Conservation (phyloP, 2,797 vertebrate genomes). For the Eulemur coronatus region DNA sequence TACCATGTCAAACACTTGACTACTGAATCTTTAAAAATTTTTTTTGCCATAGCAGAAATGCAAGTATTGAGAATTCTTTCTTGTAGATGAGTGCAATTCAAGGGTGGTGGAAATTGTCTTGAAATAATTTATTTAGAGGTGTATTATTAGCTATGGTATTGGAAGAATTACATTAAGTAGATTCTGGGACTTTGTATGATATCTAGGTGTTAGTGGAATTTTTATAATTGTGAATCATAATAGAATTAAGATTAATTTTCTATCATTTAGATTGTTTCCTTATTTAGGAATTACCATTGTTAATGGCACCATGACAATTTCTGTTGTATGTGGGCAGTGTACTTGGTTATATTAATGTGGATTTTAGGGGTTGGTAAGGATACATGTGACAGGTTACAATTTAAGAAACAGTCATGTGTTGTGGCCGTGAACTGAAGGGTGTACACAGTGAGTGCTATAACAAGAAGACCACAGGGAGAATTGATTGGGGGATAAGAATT, state of each 20-base stretch:
- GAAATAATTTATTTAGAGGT: not conserved
- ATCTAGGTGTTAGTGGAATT: not conserved
- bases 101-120: not conserved
- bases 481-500: not conserved
- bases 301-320: not conserved
- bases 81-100: not conserved
- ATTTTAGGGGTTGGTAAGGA: not conserved
- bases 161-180: not conserved
- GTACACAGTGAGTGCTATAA: not conserved
- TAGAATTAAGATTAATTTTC: not conserved
- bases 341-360: not conserved
- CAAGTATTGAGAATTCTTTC: not conserved
- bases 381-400: not conserved
- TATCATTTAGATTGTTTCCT: not conserved
- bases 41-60: not conserved
- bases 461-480: not conserved
- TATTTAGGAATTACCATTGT: not conserved
- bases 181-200: constrained; percentile 6
- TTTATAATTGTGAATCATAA: not conserved
- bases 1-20: not conserved
- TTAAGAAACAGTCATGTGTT: not conserved
- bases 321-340: not conserved
- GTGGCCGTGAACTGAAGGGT: not conserved
- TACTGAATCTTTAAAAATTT: not conserved
- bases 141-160: not conserved